These are phyloP conservation scores for Fregata magnificens DNA, from an alignment of 2,113 vertebrate genomes.

Conservation along the genomic window DNA sequence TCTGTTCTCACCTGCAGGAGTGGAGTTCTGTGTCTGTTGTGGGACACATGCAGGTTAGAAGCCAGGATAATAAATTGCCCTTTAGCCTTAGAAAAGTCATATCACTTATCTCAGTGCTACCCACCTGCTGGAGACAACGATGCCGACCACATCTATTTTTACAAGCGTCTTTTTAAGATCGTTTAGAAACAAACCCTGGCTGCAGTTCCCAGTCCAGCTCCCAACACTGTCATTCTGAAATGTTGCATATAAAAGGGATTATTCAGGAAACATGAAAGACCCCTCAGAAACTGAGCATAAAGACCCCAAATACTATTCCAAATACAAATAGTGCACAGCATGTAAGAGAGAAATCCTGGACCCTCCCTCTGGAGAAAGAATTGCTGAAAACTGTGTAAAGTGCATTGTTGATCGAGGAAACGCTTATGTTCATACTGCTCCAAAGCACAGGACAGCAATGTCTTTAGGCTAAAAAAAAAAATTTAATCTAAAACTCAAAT, in stretches of 20 bases:
- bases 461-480: not conserved
- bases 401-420: not conserved
- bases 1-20: not conserved
- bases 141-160: not conserved
- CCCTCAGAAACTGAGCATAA: not conserved
- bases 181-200: not conserved
- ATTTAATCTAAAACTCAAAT: not conserved
- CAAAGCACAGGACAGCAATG: not conserved
- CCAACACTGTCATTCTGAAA: not conserved
- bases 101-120: rapidly evolving
- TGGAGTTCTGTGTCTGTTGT: not conserved
- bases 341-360: not conserved
- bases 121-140: not conserved
- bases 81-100: not conserved
- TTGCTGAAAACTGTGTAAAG: not conserved
- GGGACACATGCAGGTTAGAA: not conserved
- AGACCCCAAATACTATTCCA: not conserved
- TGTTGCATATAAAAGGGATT: not conserved
- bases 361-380: not conserved
- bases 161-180: not conserved
- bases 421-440: not conserved
- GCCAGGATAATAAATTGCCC: not conserved
- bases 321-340: not conserved
- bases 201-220: not conserved
- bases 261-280: not conserved